Conservation (phyloP, 2,797 vertebrate species). For the Gambelia wislizenii region DNA sequence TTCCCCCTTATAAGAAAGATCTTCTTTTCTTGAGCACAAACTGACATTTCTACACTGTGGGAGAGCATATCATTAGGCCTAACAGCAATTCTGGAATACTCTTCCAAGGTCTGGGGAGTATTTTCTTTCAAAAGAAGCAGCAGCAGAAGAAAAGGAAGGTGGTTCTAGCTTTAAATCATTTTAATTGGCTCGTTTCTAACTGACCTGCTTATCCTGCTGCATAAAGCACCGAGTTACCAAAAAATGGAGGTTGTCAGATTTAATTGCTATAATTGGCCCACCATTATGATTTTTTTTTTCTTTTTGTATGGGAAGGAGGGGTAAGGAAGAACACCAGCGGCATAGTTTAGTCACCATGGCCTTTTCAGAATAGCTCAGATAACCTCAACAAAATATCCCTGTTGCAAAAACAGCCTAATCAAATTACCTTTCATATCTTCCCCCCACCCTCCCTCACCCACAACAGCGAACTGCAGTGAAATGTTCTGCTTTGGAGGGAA, state of each 20-base stretch:
- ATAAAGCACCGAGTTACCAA: background rate
- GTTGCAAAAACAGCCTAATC: background rate
- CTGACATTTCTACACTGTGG: rapidly evolving
- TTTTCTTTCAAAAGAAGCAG: background rate
- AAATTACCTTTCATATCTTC: background rate
- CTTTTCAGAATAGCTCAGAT: background rate
- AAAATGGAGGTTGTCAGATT: background rate
- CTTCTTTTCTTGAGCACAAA: background rate
- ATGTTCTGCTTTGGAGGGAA: background rate
- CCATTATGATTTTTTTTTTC: background rate
- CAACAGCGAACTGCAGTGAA: background rate
- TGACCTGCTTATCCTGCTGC: background rate
- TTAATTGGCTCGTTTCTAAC: background rate
- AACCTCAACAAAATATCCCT: background rate
- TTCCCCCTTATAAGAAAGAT: background rate
- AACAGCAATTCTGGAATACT: background rate
- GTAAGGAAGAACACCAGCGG: background rate
- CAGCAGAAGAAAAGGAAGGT: background rate
- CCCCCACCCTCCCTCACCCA: background rate
- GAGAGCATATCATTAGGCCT: background rate
- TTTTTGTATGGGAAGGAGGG: background rate
- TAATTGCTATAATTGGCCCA: background rate
- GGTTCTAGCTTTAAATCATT: background rate
- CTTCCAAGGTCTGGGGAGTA: background rate
- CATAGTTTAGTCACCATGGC: background rate